phyloP scores from a whole-genome alignment of 2,888 invertebrate species.

The Netelia inedita region DNA sequence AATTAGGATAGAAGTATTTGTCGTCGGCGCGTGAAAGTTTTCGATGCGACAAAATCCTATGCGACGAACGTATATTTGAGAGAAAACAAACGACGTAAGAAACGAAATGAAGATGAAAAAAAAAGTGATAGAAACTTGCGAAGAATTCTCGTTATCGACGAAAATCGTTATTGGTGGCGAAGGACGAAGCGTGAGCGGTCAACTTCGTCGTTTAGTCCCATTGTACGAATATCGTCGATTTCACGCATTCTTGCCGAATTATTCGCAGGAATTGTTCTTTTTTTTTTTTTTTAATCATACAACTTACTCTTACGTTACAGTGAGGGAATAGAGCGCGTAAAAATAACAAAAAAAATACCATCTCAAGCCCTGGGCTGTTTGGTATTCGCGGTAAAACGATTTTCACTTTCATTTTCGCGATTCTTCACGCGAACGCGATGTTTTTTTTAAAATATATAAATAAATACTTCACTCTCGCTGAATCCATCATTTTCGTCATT shows the following conservation, averaged over 20 bases:
- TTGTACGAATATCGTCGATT: constrained; percentile 16
- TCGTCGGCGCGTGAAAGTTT: neutral
- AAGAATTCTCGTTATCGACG: constrained; percentile 13
- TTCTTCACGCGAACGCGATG: neutral
- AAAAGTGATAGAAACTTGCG: constrained; percentile 28
- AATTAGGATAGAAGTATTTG: neutral
- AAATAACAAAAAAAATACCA: constrained; percentile 4
- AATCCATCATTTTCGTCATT: constrained; percentile 6
- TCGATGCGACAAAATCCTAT: neutral
- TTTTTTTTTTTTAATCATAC: neutral
- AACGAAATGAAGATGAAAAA: constrained; percentile 39
- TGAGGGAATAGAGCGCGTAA: neutral
- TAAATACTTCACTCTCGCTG: neutral
- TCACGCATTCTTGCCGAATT: neutral
- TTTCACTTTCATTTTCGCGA: neutral
- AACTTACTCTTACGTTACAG: neutral
- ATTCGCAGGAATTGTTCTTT: neutral
- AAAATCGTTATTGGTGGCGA: constrained; percentile 23
- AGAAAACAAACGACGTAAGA: neutral
- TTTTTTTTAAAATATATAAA: no score
- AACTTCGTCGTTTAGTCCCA: constrained; percentile 54
- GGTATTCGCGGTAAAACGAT: neutral
- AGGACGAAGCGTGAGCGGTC: constrained; percentile 65
- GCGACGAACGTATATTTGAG: constrained; percentile 3
- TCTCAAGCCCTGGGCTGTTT: neutral